These are phyloP conservation scores for Pseudochirops corinnae DNA, from an alignment of 2,797 vertebrate species.

Conservation along the genomic window DNA sequence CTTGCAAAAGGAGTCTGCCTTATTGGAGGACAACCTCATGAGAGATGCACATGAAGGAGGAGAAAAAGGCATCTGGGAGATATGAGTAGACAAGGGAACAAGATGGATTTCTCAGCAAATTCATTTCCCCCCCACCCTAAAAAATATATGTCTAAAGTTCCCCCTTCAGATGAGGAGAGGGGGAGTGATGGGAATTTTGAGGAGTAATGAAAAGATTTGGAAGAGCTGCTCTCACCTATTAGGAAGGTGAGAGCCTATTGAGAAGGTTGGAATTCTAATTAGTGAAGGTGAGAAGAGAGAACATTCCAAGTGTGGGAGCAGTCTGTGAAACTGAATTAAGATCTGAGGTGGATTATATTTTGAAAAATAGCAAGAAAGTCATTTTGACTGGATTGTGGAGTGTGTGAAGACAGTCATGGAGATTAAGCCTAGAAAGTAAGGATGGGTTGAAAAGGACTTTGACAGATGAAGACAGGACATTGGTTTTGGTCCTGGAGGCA, in stretches of 20 bases:
- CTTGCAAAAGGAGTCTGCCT: too few relatives aligned
- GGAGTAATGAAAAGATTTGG: neutral
- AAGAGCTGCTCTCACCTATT: neutral
- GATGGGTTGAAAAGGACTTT: neutral
- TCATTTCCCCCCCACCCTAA: neutral
- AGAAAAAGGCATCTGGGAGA: neutral
- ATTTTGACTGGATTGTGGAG: neutral
- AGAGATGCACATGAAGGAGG: neutral
- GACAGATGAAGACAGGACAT: neutral
- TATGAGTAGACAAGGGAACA: neutral
- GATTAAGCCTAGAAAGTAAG: neutral
- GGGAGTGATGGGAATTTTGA: neutral
- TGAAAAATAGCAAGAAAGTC: neutral
- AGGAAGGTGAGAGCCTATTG: neutral
- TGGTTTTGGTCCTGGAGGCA: neutral
- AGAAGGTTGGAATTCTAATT: neutral
- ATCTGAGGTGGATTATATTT: neutral
- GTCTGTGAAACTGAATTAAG: neutral
- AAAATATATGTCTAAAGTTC: neutral
- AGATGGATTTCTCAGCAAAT: neutral
- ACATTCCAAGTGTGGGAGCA: neutral
- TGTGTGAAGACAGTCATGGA: neutral
- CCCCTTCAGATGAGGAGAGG: neutral
- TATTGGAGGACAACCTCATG: neutral
- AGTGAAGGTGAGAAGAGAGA: neutral